Percentiles rank a stretch among this genome's conserved stretches.
These are phyloP conservation scores for Albula goreensis DNA, from an alignment of 2,113 vertebrate species.

Conservation along the genomic window DNA sequence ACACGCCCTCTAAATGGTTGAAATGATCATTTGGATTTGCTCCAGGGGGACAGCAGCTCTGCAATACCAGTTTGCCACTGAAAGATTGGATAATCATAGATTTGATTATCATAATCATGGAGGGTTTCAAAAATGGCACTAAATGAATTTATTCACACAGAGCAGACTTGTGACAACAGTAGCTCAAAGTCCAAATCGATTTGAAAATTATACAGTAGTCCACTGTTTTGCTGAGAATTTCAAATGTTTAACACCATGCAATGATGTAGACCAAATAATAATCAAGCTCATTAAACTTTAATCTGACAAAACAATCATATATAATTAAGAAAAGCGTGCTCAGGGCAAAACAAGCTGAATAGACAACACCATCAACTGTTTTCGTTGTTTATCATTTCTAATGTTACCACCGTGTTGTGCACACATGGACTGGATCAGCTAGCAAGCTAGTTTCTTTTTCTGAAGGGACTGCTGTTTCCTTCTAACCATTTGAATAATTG, in stretches of 20 bases:
- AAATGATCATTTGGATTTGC: neutral
- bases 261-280: neutral
- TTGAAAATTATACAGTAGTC: neutral
- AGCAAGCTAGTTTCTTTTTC: neutral
- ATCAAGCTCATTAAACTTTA: neutral
- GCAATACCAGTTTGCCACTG: neutral
- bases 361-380: neutral
- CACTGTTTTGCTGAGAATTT: neutral
- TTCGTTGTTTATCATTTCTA: neutral
- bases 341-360: neutral
- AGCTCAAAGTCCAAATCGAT: neutral
- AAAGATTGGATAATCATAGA: neutral
- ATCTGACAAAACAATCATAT: neutral
- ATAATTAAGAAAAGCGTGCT: neutral
- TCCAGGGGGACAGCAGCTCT: neutral
- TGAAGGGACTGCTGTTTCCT: neutral
- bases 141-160: neutral
- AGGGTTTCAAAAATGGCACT: neutral
- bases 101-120: neutral
- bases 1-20: neutral
- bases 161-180: neutral
- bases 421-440: neutral
- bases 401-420: neutral
- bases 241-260: neutral
- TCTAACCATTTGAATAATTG: neutral